Percentiles rank a stretch among this genome's conserved stretches.
These are phyloP conservation scores for Numenius phaeopus DNA, from an alignment of 2,797 vertebrate species.

Conservation along the genomic window DNA sequence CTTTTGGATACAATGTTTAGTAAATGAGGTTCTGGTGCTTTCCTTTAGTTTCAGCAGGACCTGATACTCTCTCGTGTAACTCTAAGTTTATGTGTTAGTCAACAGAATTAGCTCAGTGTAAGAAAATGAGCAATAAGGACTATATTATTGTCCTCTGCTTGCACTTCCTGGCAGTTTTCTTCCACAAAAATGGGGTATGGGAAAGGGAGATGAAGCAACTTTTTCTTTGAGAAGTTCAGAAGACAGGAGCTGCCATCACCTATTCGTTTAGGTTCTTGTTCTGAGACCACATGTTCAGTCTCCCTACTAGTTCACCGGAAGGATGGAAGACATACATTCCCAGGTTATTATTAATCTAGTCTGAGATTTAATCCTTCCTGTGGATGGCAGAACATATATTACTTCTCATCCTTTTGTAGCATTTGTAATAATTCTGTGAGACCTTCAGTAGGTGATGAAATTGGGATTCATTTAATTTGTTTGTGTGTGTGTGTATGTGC, in stretches of 20 bases:
- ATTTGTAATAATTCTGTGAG: not conserved
- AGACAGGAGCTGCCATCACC: not conserved
- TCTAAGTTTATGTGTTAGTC: not conserved
- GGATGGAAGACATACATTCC: not conserved
- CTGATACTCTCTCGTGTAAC: not conserved
- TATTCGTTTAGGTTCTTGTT: not conserved
- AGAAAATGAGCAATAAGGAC: not conserved
- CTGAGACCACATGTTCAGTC: not conserved
- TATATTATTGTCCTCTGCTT: not conserved
- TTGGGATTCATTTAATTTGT: not conserved
- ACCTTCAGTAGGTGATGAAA: not conserved
- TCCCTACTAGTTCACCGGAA: not conserved
- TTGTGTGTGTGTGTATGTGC: not conserved
- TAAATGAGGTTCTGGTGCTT: not conserved
- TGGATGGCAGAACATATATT: not conserved
- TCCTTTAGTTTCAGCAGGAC: not conserved
- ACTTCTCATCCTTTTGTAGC: not conserved
- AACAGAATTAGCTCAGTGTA: not conserved
- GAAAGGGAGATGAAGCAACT: not conserved
- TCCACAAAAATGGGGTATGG: not conserved
- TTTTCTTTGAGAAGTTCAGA: not conserved
- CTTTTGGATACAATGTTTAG: not conserved
- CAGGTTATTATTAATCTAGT: not conserved
- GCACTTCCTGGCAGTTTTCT: not conserved
- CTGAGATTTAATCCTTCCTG: not conserved